Evolutionary conservation across 2,888 invertebrate genomes (phyloP), one percentile per base, ranked within the genome.

Genomic region (Agrotis segetum): DNA sequence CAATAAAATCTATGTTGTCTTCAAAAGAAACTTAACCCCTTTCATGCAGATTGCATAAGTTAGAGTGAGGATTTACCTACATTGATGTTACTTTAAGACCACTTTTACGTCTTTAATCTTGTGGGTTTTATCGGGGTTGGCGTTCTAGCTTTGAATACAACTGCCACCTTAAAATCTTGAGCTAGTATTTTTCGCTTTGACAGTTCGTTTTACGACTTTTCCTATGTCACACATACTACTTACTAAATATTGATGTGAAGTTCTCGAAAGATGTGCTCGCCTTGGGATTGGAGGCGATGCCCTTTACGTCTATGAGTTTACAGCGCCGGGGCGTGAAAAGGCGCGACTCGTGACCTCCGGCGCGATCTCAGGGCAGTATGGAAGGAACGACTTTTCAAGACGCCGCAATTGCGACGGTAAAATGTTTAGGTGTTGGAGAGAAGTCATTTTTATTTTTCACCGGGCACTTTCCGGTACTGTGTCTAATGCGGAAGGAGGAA

Each of bases 51-150:
- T 50, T 74, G 40, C 67, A 59, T 9, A 52, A 67, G 67, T 67
- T 34, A 11, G n/a, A 56, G 14, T 34, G 56, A 47, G 5, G 19
- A 58, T 47, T 40, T 40, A 67, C 34, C 21, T 46, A 60, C 60
- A 77, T 61, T 69, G 49, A 56, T 56, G 46, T 50, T 53, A 34
- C 24, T 74, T 70, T 46, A 34, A 50, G 60, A 19, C 60, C 61
- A 55, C 44, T 77, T 74, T 70, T 56, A 74, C n/a, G 52, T 29
- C 47, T 68, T 73, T 58, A 72, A 72, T 76, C 76, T 72, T 17
- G 46, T n/a, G 34, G 69, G 55, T 56, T 74, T 55, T 77, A 74
- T 77, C 49, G 78, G 6, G 50, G 70, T 56, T 61, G n/a, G 46
- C 50, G 13, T 49, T 9, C 6, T n/a, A 70, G 56, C 47, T 56